These are phyloP conservation scores for Phyllotreta cruciferae DNA, from an alignment of 2,888 invertebrate genomes.

Conservation along the genomic window DNA sequence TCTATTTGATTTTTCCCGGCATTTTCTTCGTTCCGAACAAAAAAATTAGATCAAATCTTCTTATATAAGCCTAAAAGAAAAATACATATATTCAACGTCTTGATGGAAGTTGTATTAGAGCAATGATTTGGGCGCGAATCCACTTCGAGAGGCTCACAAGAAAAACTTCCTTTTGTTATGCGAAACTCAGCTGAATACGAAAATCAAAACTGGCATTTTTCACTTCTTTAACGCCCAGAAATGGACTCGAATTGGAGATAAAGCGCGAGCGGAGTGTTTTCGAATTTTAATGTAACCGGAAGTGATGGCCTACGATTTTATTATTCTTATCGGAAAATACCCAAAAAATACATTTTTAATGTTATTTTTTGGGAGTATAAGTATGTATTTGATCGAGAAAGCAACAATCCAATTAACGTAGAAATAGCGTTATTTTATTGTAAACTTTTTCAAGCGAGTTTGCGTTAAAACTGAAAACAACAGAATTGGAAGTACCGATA, in stretches of 20 bases:
- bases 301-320: too few relatives aligned
- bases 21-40: not conserved
- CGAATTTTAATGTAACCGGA: too few relatives aligned
- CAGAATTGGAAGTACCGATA: too few relatives aligned
- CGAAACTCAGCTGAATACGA: conserved; percentile 20
- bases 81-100: conserved; percentile 23
- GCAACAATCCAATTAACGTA: too few relatives aligned
- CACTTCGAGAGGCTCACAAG: conserved; percentile 12
- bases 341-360: too few relatives aligned
- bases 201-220: conserved; percentile 16
- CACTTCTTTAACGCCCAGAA: conserved; percentile 6
- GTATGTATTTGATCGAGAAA: too few relatives aligned
- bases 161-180: conserved; percentile 17
- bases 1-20: conserved; percentile 3
- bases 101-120: conserved; percentile 20
- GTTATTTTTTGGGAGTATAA: too few relatives aligned
- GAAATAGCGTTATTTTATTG: too few relatives aligned
- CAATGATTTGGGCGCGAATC: conserved; percentile 24
- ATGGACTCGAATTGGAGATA: not conserved
- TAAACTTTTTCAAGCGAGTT: too few relatives aligned
- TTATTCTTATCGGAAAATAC: too few relatives aligned
- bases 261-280: too few relatives aligned
- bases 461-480: too few relatives aligned
- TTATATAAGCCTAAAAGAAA: conserved; percentile 1
- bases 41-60: conserved; percentile 9